Conservation (phyloP, 2,113 vertebrate species). For the Opisthocomus hoazin region DNA sequence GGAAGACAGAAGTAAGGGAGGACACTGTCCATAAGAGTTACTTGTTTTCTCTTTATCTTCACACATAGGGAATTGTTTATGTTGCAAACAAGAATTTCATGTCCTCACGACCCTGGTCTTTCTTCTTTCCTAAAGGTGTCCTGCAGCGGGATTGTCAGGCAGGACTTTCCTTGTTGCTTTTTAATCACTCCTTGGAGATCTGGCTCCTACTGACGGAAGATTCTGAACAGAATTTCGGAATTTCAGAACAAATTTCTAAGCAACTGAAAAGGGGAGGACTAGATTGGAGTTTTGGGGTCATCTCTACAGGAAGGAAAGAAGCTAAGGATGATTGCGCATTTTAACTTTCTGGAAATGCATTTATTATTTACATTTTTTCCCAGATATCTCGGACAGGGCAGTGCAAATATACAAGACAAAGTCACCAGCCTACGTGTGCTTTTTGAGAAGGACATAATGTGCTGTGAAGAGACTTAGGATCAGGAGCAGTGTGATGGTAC, state of each 20-base stretch:
- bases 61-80: neutral
- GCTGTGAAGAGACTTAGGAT: neutral
- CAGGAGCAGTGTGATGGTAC: neutral
- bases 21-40: neutral
- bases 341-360: neutral
- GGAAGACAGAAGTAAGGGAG: neutral
- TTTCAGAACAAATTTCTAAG: too few species aligned
- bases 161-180: neutral
- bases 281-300: neutral
- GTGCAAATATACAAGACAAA: neutral
- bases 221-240: neutral
- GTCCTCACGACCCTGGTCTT: neutral
- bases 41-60: neutral
- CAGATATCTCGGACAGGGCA: neutral
- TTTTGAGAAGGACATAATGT: neutral
- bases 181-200: neutral
- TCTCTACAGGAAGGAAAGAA: neutral
- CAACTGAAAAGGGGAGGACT: neutral
- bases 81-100: neutral
- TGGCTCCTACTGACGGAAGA: neutral
- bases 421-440: neutral
- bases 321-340: fast-evolving
- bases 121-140: neutral
- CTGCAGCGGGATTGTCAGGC: neutral
- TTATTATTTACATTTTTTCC: neutral